These are phyloP conservation scores for Galeruca laticollis DNA, from an alignment of 2,888 invertebrate species.

Conservation along the genomic window DNA sequence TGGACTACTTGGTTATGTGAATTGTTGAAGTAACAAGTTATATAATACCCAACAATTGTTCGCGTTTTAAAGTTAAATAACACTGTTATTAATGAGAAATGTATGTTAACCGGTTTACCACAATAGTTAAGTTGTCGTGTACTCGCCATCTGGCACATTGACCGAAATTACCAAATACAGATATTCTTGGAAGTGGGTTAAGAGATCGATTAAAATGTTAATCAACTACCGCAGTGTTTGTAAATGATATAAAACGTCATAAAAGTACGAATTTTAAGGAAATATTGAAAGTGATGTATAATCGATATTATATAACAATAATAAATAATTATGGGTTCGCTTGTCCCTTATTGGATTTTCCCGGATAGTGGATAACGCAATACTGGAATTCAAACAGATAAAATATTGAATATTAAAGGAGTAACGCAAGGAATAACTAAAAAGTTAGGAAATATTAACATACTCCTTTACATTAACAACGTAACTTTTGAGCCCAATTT, in stretches of 20 bases:
- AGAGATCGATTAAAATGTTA: constrained; percentile 1
- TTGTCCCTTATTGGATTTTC: no score
- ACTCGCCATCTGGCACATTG: not conserved
- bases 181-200: constrained; percentile 2
- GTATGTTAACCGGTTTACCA: not conserved
- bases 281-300: not conserved
- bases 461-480: no score
- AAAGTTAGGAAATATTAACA: no score
- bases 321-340: no score
- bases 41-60: not conserved
- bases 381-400: no score
- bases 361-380: no score
- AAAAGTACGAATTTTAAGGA: not conserved
- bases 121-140: not conserved
- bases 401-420: no score
- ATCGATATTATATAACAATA: not conserved
- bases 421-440: no score
- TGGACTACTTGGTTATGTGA: not conserved
- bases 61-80: constrained; percentile 2
- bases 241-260: not conserved
- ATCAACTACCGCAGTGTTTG: not conserved
- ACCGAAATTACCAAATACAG: not conserved
- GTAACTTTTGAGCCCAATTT: no score
- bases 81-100: not conserved
- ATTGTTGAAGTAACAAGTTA: not conserved